phyloP scores from a whole-genome alignment of 2,113 vertebrate species.

The Gopherus evgoodei region DNA sequence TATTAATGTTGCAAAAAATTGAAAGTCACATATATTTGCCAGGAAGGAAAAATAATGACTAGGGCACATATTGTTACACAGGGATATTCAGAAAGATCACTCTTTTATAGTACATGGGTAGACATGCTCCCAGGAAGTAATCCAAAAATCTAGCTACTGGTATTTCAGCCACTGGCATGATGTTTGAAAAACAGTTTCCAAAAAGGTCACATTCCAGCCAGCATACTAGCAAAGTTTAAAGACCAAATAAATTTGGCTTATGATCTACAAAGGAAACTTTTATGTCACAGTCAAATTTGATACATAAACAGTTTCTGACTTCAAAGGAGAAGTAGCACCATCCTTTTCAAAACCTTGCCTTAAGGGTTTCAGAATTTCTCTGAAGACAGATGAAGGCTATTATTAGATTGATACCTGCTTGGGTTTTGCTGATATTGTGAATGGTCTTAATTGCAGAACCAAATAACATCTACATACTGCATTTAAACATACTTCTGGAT shows the following conservation, averaged over 20 bases:
- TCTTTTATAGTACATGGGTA: slow-evolving; percentile 32
- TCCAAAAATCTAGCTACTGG: background rate
- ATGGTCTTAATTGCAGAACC: slow-evolving; percentile 13
- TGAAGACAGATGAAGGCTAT: background rate
- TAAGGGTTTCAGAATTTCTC: slow-evolving; percentile 15
- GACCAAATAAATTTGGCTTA: background rate
- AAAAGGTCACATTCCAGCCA: slow-evolving; percentile 14
- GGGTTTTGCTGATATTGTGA: background rate
- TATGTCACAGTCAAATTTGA: slow-evolving; percentile 15
- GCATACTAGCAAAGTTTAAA: background rate
- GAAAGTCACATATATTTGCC: background rate
- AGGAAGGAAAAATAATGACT: background rate
- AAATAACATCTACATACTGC: background rate
- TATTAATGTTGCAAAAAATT: slow-evolving; percentile 42
- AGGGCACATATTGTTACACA: background rate
- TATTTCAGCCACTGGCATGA: slow-evolving; percentile 15
- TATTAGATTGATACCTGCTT: background rate
- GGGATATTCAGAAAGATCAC: background rate
- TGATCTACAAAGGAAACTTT: slow-evolving; percentile 12
- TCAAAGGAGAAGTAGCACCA: background rate
- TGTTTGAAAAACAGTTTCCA: slow-evolving; percentile 9
- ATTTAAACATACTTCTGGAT: background rate
- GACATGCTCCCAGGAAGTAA: background rate
- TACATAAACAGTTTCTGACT: background rate
- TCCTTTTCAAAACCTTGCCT: background rate